These are phyloP conservation scores for Adineta ricciae DNA, from an alignment of 2,888 invertebrate species.

Conservation along the genomic window DNA sequence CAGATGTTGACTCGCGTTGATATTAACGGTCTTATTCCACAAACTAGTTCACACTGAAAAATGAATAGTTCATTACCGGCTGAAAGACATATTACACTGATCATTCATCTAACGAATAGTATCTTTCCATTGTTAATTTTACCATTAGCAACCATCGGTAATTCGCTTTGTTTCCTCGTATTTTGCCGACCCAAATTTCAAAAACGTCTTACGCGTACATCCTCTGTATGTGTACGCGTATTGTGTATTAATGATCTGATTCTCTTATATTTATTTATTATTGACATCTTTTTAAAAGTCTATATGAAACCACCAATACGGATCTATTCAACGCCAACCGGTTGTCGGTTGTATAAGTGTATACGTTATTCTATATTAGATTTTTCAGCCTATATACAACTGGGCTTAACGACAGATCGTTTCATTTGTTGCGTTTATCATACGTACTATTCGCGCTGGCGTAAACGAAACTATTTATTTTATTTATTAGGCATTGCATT, in stretches of 20 bases:
- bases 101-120: background rate
- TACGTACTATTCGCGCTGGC: background rate
- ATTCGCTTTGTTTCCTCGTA: slow-evolving; percentile 14
- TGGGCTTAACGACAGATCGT: background rate
- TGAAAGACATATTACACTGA: background rate
- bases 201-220: slow-evolving; percentile 7
- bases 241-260: slow-evolving; percentile 11
- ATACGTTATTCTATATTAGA: background rate
- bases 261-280: background rate
- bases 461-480: background rate
- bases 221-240: background rate
- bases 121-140: slow-evolving; percentile 13
- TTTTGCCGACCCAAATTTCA: slow-evolving; percentile 15
- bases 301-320: background rate
- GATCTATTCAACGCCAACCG: background rate
- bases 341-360: slow-evolving; percentile 10
- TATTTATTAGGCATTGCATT: background rate
- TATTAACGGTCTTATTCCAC: background rate
- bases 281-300: background rate
- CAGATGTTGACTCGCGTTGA: background rate
- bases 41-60: background rate
- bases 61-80: background rate
- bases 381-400: background rate
- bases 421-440: slow-evolving; percentile 16
- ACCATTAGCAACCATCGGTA: slow-evolving; percentile 22